These are phyloP conservation scores for Marmota flaviventris DNA, from an alignment of 2,113 vertebrate genomes.

Conservation along the genomic window DNA sequence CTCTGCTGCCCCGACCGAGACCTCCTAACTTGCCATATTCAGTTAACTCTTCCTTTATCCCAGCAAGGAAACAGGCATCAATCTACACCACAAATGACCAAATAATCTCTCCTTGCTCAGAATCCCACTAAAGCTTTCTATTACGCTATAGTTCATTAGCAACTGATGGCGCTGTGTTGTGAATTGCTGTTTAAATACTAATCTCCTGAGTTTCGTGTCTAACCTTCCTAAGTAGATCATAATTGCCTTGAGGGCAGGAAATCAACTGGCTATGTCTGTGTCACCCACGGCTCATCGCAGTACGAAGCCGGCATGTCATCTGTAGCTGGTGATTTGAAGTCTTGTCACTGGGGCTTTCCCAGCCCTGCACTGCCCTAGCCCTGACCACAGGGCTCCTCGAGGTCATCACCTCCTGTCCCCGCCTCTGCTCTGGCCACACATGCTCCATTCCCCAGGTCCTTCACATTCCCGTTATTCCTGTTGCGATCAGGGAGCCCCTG, in stretches of 20 bases:
- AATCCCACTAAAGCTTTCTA: constrained; percentile 19
- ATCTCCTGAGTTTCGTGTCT: constrained; percentile 27
- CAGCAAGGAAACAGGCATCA: not conserved
- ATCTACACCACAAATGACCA: not conserved
- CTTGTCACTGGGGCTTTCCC: constrained; percentile 31
- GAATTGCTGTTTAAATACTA: constrained; percentile 54
- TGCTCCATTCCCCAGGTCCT: not conserved
- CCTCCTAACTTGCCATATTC: not conserved
- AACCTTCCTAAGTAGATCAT: constrained; percentile 58
- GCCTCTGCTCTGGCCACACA: not conserved
- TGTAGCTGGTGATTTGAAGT: constrained; percentile 16
- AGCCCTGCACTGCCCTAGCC: not conserved
- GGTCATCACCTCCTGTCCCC: not conserved
- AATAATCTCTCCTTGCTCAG: not conserved
- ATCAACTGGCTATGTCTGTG: not conserved
- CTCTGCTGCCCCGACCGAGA: not conserved
- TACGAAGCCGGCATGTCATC: not conserved
- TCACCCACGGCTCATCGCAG: not conserved
- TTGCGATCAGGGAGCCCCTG: not conserved
- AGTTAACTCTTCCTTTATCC: not conserved
- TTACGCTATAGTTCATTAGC: not conserved
- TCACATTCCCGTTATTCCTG: not conserved
- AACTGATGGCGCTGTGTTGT: not conserved
- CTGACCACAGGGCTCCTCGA: not conserved
- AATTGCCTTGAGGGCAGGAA: constrained; percentile 68